phyloP scores from a whole-genome alignment of 2,113 vertebrate species.

The Chlamydotis undulata region DNA sequence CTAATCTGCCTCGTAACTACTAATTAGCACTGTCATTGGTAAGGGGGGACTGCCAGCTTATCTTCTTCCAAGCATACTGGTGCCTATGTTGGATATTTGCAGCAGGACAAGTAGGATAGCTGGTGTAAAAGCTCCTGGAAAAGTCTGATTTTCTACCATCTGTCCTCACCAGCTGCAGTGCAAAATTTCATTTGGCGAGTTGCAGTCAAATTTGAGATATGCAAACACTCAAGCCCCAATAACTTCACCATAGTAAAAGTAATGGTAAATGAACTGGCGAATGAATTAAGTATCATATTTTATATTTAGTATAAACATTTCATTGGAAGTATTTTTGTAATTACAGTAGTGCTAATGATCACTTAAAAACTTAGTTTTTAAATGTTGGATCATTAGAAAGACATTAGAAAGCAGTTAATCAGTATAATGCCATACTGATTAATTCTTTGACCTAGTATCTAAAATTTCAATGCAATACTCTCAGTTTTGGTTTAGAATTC shows the following conservation, averaged over 20 bases:
- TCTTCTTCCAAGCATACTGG: neutral
- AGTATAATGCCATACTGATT: conserved; percentile 55
- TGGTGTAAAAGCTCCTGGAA: neutral
- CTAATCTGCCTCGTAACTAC: neutral
- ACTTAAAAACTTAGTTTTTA: conserved; percentile 52
- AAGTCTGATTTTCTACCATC: neutral
- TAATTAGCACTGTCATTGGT: neutral
- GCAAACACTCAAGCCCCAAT: neutral
- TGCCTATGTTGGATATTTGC: neutral
- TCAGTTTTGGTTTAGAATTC: neutral
- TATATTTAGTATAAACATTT: neutral
- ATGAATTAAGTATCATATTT: neutral
- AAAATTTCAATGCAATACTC: neutral
- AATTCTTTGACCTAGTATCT: neutral
- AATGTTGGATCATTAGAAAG: conserved; percentile 35
- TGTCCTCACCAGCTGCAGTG: neutral
- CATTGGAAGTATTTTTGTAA: neutral
- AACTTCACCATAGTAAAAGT: neutral
- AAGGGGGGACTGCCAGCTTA: neutral
- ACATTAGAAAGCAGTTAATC: conserved; percentile 68
- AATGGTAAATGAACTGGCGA: neutral
- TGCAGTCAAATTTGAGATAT: neutral
- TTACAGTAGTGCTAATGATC: conserved; percentile 39
- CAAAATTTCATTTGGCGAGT: neutral
- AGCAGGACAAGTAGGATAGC: neutral